These are phyloP conservation scores for Polyommatus iphigenia DNA, from an alignment of 2,888 invertebrate species.

Conservation along the genomic window DNA sequence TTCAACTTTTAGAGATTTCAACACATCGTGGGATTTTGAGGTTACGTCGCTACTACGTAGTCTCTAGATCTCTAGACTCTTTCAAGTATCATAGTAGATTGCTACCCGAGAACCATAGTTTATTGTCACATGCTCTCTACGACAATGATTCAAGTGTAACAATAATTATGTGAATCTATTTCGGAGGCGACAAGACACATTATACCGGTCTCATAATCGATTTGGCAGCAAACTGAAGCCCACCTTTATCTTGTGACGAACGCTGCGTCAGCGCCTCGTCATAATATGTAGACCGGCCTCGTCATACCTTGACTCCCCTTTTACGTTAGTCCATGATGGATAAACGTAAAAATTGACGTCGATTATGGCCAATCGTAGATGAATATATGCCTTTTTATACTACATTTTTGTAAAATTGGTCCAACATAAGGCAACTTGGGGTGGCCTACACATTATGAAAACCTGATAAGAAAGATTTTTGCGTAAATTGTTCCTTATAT, in stretches of 20 bases:
- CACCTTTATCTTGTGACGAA: not conserved
- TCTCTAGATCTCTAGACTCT: not conserved
- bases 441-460: too few relatives aligned
- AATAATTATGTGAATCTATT: slow-evolving; percentile 19
- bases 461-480: too few relatives aligned
- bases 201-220: slow-evolving; percentile 7
- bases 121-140: not conserved
- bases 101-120: not conserved
- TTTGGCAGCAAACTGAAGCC: not conserved
- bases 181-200: slow-evolving; percentile 37
- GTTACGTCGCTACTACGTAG: not conserved
- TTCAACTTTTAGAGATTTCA: too few relatives aligned
- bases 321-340: not conserved
- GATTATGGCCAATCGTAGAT: too few relatives aligned
- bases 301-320: not conserved
- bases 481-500: too few relatives aligned
- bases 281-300: not conserved
- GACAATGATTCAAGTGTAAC: not conserved
- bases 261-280: not conserved
- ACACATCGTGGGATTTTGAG: not conserved
- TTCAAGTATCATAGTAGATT: not conserved
- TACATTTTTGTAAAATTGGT: too few relatives aligned
- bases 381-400: too few relatives aligned
- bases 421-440: too few relatives aligned
- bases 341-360: not conserved